These are phyloP conservation scores for Stichodactyla mertensii DNA, from an alignment of 64 coral and sea anemone species.

Conservation along the genomic window DNA sequence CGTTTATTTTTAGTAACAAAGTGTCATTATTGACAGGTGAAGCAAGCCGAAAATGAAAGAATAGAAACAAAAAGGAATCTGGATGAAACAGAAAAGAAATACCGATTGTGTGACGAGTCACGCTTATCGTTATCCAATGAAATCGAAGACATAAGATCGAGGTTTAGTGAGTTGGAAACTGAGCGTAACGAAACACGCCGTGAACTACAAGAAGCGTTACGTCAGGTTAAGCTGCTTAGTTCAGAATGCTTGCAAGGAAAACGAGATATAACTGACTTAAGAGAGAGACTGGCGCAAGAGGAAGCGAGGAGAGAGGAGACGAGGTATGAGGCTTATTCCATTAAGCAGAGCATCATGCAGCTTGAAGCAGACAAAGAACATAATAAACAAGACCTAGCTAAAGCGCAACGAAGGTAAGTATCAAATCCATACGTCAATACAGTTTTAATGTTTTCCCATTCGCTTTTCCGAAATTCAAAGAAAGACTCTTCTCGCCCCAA, in stretches of 20 bases:
- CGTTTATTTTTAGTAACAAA: not conserved
- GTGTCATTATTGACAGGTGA: constrained; percentile 12
- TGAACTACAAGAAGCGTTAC: constrained; percentile 70
- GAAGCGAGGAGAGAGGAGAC: constrained; percentile 54
- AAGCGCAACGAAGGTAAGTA: constrained; percentile 70
- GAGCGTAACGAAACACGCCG: constrained; percentile 66
- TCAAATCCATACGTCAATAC: not conserved
- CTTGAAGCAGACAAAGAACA: constrained; percentile 76
- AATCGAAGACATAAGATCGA: constrained; percentile 47
- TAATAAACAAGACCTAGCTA: constrained; percentile 45
- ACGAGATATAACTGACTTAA: constrained; percentile 57
- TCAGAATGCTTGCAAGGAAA: constrained; percentile 72
- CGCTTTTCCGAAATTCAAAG: no score
- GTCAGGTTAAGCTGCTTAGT: constrained; percentile 77
- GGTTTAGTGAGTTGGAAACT: constrained; percentile 61
- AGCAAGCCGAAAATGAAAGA: constrained; percentile 58
- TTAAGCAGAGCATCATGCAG: constrained; percentile 61
- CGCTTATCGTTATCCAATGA: constrained; percentile 51
- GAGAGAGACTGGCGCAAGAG: constrained; percentile 66
- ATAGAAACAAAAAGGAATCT: constrained; percentile 36
- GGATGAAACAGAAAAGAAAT: constrained; percentile 62
- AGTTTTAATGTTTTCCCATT: no score
- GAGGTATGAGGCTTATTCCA: constrained; percentile 55
- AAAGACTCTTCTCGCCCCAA: no score
- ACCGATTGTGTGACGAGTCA: constrained; percentile 60